These are phyloP conservation scores for Ptychochromis oligacanthus DNA, from an alignment of 2,113 vertebrate species.

Conservation along the genomic window DNA sequence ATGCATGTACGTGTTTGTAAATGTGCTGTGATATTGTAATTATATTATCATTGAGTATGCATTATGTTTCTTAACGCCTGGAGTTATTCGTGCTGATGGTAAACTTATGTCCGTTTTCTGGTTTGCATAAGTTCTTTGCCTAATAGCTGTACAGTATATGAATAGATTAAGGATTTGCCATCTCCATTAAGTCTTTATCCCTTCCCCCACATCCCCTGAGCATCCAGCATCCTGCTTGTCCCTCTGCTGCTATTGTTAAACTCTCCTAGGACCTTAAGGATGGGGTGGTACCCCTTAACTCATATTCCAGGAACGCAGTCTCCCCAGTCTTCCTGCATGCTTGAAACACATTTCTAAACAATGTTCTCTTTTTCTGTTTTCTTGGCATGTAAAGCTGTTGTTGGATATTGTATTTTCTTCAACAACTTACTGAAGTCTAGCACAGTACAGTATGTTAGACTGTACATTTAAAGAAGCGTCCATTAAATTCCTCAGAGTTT, in stretches of 20 bases:
- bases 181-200: neutral
- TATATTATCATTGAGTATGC: neutral
- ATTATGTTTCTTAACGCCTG: neutral
- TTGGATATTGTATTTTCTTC: neutral
- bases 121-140: neutral
- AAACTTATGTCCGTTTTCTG: neutral
- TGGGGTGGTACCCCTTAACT: neutral
- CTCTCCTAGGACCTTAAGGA: conserved; percentile 1
- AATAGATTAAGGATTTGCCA: neutral
- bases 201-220: neutral
- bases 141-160: neutral
- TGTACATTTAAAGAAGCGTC: neutral
- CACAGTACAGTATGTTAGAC: neutral
- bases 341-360: neutral
- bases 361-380: neutral
- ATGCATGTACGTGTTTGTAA: neutral
- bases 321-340: neutral
- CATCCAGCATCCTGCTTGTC: conserved; percentile 33
- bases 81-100: neutral
- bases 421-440: neutral
- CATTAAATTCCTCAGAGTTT: neutral
- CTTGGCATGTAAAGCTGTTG: neutral
- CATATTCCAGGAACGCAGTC: neutral
- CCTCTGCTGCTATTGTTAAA: conserved; percentile 14
- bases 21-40: neutral